Conservation (phyloP, 2,113 vertebrate species). For the Atherinomorus stipes region DNA sequence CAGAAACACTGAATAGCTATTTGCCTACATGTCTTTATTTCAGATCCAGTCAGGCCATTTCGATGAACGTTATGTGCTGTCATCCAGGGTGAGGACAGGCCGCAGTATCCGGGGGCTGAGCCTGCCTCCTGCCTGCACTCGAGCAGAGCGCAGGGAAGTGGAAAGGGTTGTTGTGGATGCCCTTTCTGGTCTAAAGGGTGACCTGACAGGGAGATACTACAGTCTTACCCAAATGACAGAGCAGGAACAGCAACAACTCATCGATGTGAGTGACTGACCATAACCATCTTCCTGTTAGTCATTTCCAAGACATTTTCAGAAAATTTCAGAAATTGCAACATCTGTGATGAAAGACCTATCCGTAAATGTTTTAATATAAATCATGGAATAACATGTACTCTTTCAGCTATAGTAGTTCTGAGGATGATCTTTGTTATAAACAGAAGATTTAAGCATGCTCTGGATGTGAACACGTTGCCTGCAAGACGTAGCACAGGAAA, state of each 20-base stretch:
- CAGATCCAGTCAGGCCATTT: slow-evolving; percentile 91
- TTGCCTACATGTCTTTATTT: neutral
- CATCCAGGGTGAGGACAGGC: slow-evolving; percentile 90
- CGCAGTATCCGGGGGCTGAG: slow-evolving; percentile 83
- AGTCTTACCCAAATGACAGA: slow-evolving; percentile 83
- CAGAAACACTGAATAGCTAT: neutral
- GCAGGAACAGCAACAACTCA: slow-evolving; percentile 83
- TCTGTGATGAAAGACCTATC: neutral
- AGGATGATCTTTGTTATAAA: neutral
- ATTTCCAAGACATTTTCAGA: neutral
- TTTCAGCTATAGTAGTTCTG: neutral
- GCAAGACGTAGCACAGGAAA: neutral
- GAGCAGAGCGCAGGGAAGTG: slow-evolving; percentile 83
- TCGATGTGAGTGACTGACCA: slow-evolving; percentile 71
- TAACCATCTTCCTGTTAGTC: neutral
- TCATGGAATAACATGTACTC: neutral
- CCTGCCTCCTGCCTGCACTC: slow-evolving; percentile 82
- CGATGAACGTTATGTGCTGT: slow-evolving; percentile 95
- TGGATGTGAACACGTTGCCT: neutral
- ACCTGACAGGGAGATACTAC: slow-evolving; percentile 79
- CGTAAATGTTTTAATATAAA: neutral
- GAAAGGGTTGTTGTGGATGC: slow-evolving; percentile 83
- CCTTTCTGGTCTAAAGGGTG: slow-evolving; percentile 75
- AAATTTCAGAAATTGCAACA: neutral
- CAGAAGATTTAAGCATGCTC: neutral